Base-by-base conservation (phyloP, 2,888 invertebrate species). In the Sarcophaga variegata region DNA sequence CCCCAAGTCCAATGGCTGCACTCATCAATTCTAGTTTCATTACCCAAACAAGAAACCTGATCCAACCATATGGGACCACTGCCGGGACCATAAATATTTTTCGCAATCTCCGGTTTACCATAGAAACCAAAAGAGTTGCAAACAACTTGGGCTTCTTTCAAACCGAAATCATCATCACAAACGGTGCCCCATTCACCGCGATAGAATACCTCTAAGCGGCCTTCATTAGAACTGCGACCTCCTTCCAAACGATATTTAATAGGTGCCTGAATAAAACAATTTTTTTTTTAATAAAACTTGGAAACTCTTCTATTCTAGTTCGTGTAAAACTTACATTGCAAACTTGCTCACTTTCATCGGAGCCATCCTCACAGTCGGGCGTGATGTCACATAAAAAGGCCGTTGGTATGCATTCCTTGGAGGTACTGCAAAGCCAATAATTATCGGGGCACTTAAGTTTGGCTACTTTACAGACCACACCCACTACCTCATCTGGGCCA, bases 151-250 rank as follows among this genome's bases (percentile, higher is more conserved):
- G 96, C 97, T 37, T 96, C 95, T 67, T 94, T 94, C 22, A 94
- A 93, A 71, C 95, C 95, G 90, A 97, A 97, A 89, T 96, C 95
- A 90, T 97, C 97, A 90, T 97, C 96, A 91, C 97, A 97, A 17
- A 97, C 94, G 0, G 96, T 96, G 14, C 97, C 97, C 96, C 96
- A 96, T 22, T 95, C 94, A 3, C 96, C 96, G 87, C 95, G 95
- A 88, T 95, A 95, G 84, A 95, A 94, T 0, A 97, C 94, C 92
- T 97, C 97, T 0, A 97, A 94, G 66, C 97, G 94, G 0, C 97
- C 97, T 90, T 96, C 95, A 49, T 93, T 92, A 0, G 92, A 88
- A 45, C 90, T 93, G 4, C 94, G 94, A 4, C 96, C 96, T 77
- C 95, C 95, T 11, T 93, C 94, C 54, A 97, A 91, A 22, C 96